Evolutionary conservation across 2,113 vertebrate species (phyloP), one percentile per base, ranked within the genome.

Genomic region (Carassius carassius): DNA sequence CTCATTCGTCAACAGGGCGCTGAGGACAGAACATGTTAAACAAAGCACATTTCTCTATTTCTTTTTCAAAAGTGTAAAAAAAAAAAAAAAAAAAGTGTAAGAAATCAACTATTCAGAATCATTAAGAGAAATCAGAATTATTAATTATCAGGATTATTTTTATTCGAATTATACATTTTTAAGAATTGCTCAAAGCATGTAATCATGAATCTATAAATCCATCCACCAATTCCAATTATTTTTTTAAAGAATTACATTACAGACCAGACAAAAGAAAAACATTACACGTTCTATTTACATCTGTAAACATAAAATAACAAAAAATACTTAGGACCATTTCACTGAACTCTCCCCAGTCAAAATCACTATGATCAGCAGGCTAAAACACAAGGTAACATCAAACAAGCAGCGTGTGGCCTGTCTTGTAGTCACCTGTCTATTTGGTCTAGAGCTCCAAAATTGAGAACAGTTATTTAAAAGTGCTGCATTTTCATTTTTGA

Each of bases 361-460:
- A 23, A 56, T 77, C 47, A 77, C 49, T 35, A 49, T 76, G 41
- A 77, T 77, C 74, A 56, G 16, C n/a, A 67, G 29, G 10, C 51
- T 14, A 10, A 25, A 81, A 29, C 41, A 67, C 60, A 69, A 69
- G 62, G 41, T 35, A 81, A 29, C 58, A 67, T 25, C 35, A 21
- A 32, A 58, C 10, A 32, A 21, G 51, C 25, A 49, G 37, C 58
- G 4, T 19, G 78, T 81, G 58, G 58, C 23, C n/a, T 63, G 49
- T 62, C 35, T 47, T 29, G 29, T 29, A 37, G 35, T 44, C 82
- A 75, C 12, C 13, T 25, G 54, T 23, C 25, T 65, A 56, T 67
- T 77, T 72, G 47, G 65, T 77, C 63, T 29, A 58, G 75, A 70
- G n/a, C 44, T 84, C 32, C 35, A 29, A 21, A 23, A 7, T 19